These are phyloP conservation scores for Gari tellinella DNA, from an alignment of 2,888 invertebrate species.

Conservation along the genomic window DNA sequence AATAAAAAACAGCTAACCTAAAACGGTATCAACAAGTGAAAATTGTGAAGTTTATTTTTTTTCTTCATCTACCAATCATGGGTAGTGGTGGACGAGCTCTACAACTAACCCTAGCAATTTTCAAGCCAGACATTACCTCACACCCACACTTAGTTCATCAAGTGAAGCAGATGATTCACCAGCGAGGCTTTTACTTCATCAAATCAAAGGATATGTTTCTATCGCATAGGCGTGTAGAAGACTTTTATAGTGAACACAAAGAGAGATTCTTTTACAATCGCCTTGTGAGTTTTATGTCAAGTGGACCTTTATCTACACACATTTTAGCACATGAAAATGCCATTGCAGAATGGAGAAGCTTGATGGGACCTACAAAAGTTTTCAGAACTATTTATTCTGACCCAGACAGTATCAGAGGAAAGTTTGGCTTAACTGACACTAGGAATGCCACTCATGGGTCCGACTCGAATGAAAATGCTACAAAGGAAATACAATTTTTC, in stretches of 20 bases:
- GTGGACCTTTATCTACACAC: conserved; percentile 93
- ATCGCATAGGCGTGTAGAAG: conserved; percentile 88
- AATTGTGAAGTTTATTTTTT: neutral
- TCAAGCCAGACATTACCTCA: conserved; percentile 94
- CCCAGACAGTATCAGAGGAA: conserved; percentile 92
- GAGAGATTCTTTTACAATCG: conserved; percentile 82
- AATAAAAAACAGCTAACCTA: no score
- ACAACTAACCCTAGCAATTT: conserved; percentile 92
- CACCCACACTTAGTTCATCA: conserved; percentile 90
- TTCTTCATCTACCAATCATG: neutral
- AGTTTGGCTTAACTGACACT: conserved; percentile 96
- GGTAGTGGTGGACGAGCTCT: conserved; percentile 50
- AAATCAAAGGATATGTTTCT: conserved; percentile 88
- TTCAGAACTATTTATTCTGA: conserved; percentile 89
- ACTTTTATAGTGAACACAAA: conserved; percentile 93
- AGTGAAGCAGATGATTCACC: conserved; percentile 89
- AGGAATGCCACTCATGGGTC: conserved; percentile 98
- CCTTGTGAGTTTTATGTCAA: conserved; percentile 86
- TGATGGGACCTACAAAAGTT: conserved; percentile 96
- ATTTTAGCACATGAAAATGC: conserved; percentile 91
- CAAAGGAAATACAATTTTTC: conserved; percentile 92
- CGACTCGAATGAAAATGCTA: conserved; percentile 91
- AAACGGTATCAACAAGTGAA: no score
- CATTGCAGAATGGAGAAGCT: conserved; percentile 91
- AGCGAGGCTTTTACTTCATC: conserved; percentile 90